phyloP scores from a whole-genome alignment of 2,113 vertebrate species.

The Neomonachus schauinslandi region DNA sequence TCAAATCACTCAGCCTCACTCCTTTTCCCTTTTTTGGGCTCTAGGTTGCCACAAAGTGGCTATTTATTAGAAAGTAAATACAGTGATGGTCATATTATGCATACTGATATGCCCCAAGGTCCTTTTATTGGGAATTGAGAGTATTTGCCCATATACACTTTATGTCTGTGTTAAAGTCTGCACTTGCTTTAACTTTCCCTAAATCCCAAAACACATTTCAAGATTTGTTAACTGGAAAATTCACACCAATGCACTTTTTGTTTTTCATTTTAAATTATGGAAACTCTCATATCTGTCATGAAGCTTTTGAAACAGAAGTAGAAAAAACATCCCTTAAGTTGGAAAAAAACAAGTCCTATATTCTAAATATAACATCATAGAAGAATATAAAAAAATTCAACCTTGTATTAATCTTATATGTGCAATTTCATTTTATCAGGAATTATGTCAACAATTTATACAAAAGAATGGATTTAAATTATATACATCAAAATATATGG shows the following conservation, averaged over 20 bases:
- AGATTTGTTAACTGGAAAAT: slow-evolving; percentile 77
- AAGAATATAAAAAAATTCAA: slow-evolving; percentile 13
- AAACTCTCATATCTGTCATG: slow-evolving; percentile 38
- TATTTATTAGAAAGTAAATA: slow-evolving; percentile 81
- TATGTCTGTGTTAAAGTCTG: slow-evolving; percentile 70
- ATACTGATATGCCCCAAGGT: slow-evolving; percentile 56
- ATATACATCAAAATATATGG: background rate
- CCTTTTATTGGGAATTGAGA: slow-evolving; percentile 74
- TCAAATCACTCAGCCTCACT: slow-evolving; percentile 60
- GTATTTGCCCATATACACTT: slow-evolving; percentile 66
- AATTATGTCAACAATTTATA: slow-evolving; percentile 47
- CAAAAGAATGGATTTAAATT: slow-evolving; percentile 56
- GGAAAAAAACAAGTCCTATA: background rate
- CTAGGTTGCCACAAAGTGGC: slow-evolving; percentile 68
- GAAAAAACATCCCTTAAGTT: slow-evolving; percentile 6
- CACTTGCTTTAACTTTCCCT: slow-evolving; percentile 77
- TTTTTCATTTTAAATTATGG: slow-evolving; percentile 57
- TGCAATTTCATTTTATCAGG: slow-evolving; percentile 41
- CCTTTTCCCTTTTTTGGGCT: slow-evolving; percentile 55
- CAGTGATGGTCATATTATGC: slow-evolving; percentile 76
- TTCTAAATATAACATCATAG: slow-evolving; percentile 30
- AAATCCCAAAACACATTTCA: slow-evolving; percentile 63
- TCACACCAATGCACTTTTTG: slow-evolving; percentile 54
- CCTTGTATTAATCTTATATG: slow-evolving; percentile 18
- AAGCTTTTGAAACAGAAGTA: slow-evolving; percentile 50